These are phyloP conservation scores for Sebastes minor DNA, from an alignment of 2,797 vertebrate genomes.

Conservation along the genomic window DNA sequence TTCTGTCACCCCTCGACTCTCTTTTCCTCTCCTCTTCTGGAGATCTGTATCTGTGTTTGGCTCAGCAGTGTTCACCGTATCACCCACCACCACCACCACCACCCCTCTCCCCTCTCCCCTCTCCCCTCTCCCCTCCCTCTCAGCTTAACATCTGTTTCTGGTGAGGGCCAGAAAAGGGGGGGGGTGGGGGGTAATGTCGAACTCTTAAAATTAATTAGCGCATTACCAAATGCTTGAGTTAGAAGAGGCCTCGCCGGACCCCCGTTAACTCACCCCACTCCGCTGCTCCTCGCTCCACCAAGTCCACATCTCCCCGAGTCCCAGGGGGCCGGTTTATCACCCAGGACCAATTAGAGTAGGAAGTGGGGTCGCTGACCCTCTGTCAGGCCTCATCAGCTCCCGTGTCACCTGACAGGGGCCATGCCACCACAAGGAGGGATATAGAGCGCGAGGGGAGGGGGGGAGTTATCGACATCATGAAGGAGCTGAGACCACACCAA, in stretches of 20 bases:
- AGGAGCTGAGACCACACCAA: neutral
- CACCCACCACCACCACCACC: conserved; percentile 9
- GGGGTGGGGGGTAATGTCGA: conserved; percentile 38
- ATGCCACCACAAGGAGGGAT: conserved; percentile 50
- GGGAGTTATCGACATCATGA: neutral
- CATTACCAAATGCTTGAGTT: conserved; percentile 72
- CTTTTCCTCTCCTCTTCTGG: neutral
- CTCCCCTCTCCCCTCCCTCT: neutral
- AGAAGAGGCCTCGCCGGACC: conserved; percentile 54
- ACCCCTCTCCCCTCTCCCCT: neutral
- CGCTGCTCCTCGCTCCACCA: conserved; percentile 35
- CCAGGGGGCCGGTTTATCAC: conserved; percentile 72
- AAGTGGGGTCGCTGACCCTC: conserved; percentile 76
- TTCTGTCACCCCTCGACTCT: conserved; percentile 1
- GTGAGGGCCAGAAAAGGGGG: conserved; percentile 50
- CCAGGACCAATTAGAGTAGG: conserved; percentile 75
- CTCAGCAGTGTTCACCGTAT: conserved; percentile 17
- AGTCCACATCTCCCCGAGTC: conserved; percentile 36
- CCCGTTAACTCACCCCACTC: conserved; percentile 21
- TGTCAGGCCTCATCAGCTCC: conserved; percentile 78
- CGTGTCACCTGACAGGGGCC: conserved; percentile 73
- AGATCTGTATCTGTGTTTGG: conserved; percentile 53
- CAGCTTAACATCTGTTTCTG: conserved; percentile 74
- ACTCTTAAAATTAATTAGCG: conserved; percentile 82
- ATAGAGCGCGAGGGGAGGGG: neutral